These are phyloP conservation scores for Lasioglossum albipes DNA, from an alignment of 1,140 invertebrate species.

Conservation along the genomic window DNA sequence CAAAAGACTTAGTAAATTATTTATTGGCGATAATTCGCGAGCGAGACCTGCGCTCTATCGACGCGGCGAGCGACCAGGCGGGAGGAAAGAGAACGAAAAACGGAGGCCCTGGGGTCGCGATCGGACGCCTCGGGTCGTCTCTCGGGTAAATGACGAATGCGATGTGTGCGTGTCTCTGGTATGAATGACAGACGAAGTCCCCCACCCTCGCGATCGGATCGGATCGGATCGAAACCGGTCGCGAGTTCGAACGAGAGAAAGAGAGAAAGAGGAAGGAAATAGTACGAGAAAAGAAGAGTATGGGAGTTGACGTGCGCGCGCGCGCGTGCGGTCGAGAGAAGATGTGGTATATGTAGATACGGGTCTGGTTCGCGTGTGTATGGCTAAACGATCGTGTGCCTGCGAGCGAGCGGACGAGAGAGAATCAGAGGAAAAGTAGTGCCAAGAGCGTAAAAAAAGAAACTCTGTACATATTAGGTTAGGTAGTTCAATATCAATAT, in stretches of 20 bases:
- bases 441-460: conserved; percentile 71
- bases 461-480: conserved; percentile 78
- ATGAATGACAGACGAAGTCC: conserved; percentile 2
- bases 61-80: conserved; percentile 28
- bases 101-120: conserved; percentile 33
- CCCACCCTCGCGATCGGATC: neutral
- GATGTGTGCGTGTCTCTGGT: neutral
- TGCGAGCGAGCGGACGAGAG: conserved; percentile 12
- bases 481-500: conserved; percentile 79
- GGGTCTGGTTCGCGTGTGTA: neutral
- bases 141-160: conserved; percentile 41
- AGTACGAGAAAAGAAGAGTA: neutral
- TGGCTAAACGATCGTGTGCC: neutral
- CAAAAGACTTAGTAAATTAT: conserved; percentile 77
- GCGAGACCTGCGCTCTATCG: conserved; percentile 18
- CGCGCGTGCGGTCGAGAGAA: neutral
- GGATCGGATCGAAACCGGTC: too few relatives aligned
- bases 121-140: conserved; percentile 24
- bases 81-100: conserved; percentile 1
- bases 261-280: too few relatives aligned
- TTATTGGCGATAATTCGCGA: conserved; percentile 71
- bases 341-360: too few relatives aligned
- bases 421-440: conserved; percentile 66
- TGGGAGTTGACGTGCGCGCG: neutral
- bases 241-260: too few relatives aligned